Percentiles rank a stretch among this genome's conserved stretches.
Evolutionary conservation across 2,888 invertebrate genomes (phyloP).

Genomic region (Stegana nigrithorax): DNA sequence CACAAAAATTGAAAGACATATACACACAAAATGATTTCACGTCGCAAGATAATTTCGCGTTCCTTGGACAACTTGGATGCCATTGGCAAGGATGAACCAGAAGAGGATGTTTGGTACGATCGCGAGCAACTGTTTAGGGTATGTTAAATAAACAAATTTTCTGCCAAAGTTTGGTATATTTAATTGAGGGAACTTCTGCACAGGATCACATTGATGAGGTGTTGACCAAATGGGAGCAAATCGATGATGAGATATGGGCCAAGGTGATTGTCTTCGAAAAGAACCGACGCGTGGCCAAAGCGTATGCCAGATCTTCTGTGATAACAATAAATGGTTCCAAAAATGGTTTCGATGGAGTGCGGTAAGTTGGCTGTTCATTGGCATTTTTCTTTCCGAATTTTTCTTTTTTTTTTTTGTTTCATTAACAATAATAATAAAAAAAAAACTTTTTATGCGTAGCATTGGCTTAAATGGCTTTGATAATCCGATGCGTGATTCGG

Average conservation of each 20-base stretch:
- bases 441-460: conserved; percentile 69
- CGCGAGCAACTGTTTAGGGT: conserved; percentile 93
- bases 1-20: conserved; percentile 20
- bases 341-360: conserved; percentile 95
- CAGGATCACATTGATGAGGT: conserved; percentile 98
- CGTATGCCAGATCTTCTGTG: conserved; percentile 94
- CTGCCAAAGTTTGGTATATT: not conserved
- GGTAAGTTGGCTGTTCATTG: too few species aligned
- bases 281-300: conserved; percentile 95
- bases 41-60: conserved; percentile 89
- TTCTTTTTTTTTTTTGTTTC: too few species aligned
- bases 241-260: conserved; percentile 99
- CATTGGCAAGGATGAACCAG: conserved; percentile 80
- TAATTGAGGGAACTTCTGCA: not conserved
- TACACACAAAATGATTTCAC: conserved; percentile 90
- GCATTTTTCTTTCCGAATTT: too few species aligned
- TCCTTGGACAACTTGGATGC: conserved; percentile 89
- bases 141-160: conserved; percentile 55
- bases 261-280: conserved; percentile 97
- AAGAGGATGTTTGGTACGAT: conserved; percentile 89
- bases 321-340: conserved; percentile 96
- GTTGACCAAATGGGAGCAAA: conserved; percentile 94
- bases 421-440: not conserved
- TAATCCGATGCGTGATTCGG: conserved; percentile 93
- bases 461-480: conserved; percentile 96